These are phyloP conservation scores for Salminus brasiliensis DNA, from an alignment of 2,113 vertebrate genomes.

Conservation along the genomic window DNA sequence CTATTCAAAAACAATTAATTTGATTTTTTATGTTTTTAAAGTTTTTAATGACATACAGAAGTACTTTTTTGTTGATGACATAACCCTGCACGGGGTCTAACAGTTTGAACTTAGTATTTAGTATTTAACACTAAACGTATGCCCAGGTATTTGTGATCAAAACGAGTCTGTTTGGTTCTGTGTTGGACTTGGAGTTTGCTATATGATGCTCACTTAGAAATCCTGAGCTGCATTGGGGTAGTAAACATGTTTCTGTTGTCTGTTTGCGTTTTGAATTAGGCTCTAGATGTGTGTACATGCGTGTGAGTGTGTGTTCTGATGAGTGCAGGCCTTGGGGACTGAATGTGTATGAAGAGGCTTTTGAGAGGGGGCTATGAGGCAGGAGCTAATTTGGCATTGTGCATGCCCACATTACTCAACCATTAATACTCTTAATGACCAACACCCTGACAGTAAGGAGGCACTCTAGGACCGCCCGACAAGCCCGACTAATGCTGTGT, in stretches of 20 bases:
- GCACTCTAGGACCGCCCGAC: slow-evolving; percentile 13
- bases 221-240: neutral
- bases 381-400: slow-evolving; percentile 64
- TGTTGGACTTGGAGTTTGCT: neutral
- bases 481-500: neutral
- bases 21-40: no score
- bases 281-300: neutral
- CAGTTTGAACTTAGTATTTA: no score
- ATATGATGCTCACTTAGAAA: neutral
- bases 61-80: no score
- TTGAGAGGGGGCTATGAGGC: slow-evolving; percentile 56
- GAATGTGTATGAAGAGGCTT: slow-evolving; percentile 45
- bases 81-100: no score
- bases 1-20: no score
- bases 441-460: slow-evolving; percentile 67
- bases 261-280: neutral
- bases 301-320: slow-evolving; percentile 2
- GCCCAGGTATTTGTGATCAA: no score
- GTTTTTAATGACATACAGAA: no score
- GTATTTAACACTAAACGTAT: no score
- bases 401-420: slow-evolving; percentile 67
- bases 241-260: neutral
- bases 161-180: neutral
- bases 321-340: neutral
- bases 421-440: slow-evolving; percentile 71